Evolutionary conservation across 2,113 vertebrate genomes (phyloP), one percentile per base, ranked within the genome.

Genomic region (Pteronura brasiliensis): DNA sequence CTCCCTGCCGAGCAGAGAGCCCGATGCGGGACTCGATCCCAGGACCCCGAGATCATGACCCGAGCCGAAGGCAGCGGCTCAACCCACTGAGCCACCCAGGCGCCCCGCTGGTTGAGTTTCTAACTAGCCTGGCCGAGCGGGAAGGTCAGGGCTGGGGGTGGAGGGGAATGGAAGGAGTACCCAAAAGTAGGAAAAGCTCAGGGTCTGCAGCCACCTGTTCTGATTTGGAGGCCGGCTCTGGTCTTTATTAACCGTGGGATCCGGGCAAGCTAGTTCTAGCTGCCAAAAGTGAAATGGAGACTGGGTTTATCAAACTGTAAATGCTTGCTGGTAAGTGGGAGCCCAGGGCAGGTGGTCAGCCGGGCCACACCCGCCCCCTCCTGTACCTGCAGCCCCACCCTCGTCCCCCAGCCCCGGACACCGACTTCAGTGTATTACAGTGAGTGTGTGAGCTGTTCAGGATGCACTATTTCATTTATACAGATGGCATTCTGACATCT

Each of bases 81-180:
- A n/a, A n/a, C n/a, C n/a, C n/a, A n/a, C n/a, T n/a, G n/a, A n/a
- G n/a, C n/a, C n/a, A n/a, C n/a, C n/a, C n/a, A n/a, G n/a, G n/a
- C n/a, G n/a, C n/a, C n/a, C n/a, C n/a, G 59, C 2, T 11, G 76
- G n/a, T 7, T 23, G 65, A 1, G 3, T 13, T 44, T n/a, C 25
- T 92, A 34, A 82, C 36, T 0, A n/a, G 36, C 79, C 90, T 14
- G 59, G 59, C 44, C 0, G 4, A 36, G 61, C 12, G 25, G 47
- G 20, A 15, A 1, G 20, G 25, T 6, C 1, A 36, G 23, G 15
- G 39, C 12, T 3, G 25, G 1, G 1, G 39, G 39, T 15, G 14
- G 31, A 23, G 10, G 20, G 31, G 2, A 0, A 20, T 85, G 61
- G 31, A 13, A 47, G 36, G 23, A 15, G 31, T 2, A 23, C n/a